Evolutionary conservation across 2,888 invertebrate species (phyloP).

Genomic region (Aplocera efformata): DNA sequence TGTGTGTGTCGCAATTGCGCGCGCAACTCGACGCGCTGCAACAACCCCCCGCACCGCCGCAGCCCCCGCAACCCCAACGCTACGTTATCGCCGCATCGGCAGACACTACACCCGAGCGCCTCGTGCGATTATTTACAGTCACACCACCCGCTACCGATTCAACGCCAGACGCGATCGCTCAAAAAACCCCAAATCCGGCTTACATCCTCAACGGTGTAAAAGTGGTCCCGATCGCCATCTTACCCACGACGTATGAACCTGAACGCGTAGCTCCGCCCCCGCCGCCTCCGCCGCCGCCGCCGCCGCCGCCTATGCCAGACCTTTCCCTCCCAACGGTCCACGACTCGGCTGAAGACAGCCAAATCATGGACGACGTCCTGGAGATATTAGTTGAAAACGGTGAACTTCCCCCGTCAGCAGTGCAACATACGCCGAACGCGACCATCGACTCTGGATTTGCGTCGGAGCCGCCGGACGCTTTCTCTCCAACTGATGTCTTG

Average conservation of each 20-base stretch:
- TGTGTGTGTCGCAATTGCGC: constrained; percentile 75
- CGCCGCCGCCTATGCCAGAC: constrained; percentile 52
- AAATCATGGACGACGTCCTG: constrained; percentile 94
- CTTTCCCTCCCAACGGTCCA: constrained; percentile 36
- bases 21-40: constrained; percentile 84
- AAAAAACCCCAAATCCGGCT: constrained; percentile 67
- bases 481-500: constrained; percentile 57
- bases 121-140: constrained; percentile 60
- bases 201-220: constrained; percentile 84
- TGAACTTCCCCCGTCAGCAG: constrained; percentile 93
- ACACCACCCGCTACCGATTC: constrained; percentile 38
- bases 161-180: constrained; percentile 24
- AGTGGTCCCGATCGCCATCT: constrained; percentile 72
- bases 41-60: constrained; percentile 41
- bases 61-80: constrained; percentile 65
- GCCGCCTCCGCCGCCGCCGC: constrained; percentile 55
- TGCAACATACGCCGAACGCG: constrained; percentile 80
- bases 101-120: constrained; percentile 41
- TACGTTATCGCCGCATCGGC: constrained; percentile 61
- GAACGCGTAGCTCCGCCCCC: constrained; percentile 53
- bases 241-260: constrained; percentile 68
- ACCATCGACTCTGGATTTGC: constrained; percentile 45
- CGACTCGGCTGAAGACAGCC: constrained; percentile 77
- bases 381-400: constrained; percentile 97
- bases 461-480: constrained; percentile 41